A percentile compares a stretch with the other conserved stretches of the same genome.
phyloP scores from a whole-genome alignment of 2,888 invertebrate genomes.

The Hydriomena furcata region DNA sequence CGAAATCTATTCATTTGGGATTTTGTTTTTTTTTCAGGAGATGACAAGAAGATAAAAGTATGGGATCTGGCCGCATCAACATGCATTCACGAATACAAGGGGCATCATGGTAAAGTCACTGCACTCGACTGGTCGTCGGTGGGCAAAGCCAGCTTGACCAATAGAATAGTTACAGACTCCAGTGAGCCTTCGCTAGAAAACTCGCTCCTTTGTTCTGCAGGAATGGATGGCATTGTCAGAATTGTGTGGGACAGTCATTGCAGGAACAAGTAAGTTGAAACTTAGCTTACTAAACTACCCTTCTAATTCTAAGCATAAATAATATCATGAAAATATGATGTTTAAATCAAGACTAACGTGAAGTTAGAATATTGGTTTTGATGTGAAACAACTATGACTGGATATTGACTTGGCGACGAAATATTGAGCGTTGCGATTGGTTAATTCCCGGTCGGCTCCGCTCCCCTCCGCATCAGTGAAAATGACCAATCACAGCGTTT shows the following conservation, averaged over 20 bases:
- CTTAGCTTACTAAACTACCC: background rate
- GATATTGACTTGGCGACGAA: no score
- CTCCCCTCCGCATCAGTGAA: no score
- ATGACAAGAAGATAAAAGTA: conserved; percentile 87
- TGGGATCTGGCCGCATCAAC: conserved; percentile 89
- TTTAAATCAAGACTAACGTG: no score
- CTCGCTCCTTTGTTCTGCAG: conserved; percentile 86
- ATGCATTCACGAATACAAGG: conserved; percentile 85
- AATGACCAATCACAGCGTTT: no score
- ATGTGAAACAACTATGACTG: no score
- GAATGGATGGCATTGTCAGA: conserved; percentile 85
- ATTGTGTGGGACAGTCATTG: conserved; percentile 85
- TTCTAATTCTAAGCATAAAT: no score
- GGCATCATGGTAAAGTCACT: conserved; percentile 85
- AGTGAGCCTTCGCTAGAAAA: conserved; percentile 58
- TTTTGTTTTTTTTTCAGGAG: no score
- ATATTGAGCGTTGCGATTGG: no score
- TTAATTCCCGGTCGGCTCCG: no score
- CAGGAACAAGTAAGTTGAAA: conserved; percentile 65
- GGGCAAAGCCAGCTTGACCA: conserved; percentile 65
- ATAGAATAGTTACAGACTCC: conserved; percentile 55
- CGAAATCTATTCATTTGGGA: no score
- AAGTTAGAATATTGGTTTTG: no score
- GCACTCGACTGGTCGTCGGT: conserved; percentile 84
- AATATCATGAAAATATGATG: no score